Percentiles rank a stretch among this genome's conserved stretches.
These are phyloP conservation scores for Peucedramus taeniatus DNA, from an alignment of 2,113 vertebrate genomes.

Conservation along the genomic window DNA sequence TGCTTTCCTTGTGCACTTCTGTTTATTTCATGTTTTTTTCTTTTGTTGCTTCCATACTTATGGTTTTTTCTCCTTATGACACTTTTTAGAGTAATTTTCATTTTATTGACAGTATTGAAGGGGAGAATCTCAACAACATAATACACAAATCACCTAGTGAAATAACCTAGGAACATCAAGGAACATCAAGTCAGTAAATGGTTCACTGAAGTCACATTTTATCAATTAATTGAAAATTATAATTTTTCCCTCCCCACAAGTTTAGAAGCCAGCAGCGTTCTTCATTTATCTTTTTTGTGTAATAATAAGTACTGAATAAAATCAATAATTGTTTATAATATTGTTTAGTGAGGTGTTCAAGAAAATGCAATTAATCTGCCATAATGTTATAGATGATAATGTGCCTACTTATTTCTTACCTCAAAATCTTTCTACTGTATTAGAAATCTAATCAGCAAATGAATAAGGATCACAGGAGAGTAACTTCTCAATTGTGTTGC, in stretches of 20 bases:
- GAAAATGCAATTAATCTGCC: background rate
- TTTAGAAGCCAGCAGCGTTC: background rate
- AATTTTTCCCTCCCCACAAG: background rate
- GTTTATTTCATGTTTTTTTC: slow-evolving; percentile 37
- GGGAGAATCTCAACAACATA: background rate
- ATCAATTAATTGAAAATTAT: background rate
- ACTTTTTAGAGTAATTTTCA: background rate
- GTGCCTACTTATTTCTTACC: background rate
- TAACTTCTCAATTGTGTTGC: background rate
- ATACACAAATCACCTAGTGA: background rate
- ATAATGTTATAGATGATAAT: background rate
- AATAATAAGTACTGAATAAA: background rate
- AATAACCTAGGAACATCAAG: background rate
- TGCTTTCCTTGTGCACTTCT: background rate
- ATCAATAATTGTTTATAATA: background rate
- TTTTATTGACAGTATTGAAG: background rate
- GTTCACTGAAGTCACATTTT: background rate
- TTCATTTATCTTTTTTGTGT: background rate
- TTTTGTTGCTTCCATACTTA: background rate
- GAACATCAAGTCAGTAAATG: background rate
- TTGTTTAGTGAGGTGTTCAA: background rate
- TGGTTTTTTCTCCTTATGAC: background rate
- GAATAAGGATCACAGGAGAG: background rate
- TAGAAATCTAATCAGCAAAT: background rate
- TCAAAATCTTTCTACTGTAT: background rate